Base-by-base conservation (phyloP, 2,113 vertebrate genomes). In the Rana temporaria region DNA sequence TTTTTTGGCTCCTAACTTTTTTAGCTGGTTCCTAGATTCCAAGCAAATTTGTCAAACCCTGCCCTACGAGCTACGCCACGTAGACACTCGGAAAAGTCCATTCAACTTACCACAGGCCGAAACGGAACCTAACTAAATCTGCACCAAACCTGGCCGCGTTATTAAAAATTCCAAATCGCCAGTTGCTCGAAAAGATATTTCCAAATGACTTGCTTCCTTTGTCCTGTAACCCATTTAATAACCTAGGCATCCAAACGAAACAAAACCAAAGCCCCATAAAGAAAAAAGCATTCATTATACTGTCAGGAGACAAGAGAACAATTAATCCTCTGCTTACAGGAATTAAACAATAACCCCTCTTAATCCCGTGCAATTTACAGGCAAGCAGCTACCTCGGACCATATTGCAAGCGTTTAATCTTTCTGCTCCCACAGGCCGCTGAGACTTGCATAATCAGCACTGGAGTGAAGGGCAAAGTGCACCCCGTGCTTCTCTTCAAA, bases 331-430 rank as follows among this genome's bases (percentile, higher is more conserved):
- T 32, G 38, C 48, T 82, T 74, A 38, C 70, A 22, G 69, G 79
- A 74, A 65, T 82, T 74, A 82, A 82, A 82, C 42, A 82, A 66
- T 74, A 74, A 82, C 38, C 65, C 79, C 69, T 22, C 38, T 63
- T 72, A 81, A 81, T 81, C 79, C 79, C 1, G 18, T 53, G 56
- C 68, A 71, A 63, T 81, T 81, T 60, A 52, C 38, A 72, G 68
- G 68, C 68, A 22, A 34, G 67, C 22, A 30, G 57, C 68, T 81
- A 42, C 68, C 59, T 34, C 34, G 4, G 78, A 59, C 32, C 67
- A 71, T 52, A 81, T 66, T 81, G 78, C 66, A 70, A 24, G 7
- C 78, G 1, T 18, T 64, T 77, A 78, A 78, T 78, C 76, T 65
- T 20, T 56, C 57, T 63, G 30, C 62, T 32, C 56, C 15, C 20